phyloP scores from a whole-genome alignment of 2,113 vertebrate species.

The Acrocephalus kingi region DNA sequence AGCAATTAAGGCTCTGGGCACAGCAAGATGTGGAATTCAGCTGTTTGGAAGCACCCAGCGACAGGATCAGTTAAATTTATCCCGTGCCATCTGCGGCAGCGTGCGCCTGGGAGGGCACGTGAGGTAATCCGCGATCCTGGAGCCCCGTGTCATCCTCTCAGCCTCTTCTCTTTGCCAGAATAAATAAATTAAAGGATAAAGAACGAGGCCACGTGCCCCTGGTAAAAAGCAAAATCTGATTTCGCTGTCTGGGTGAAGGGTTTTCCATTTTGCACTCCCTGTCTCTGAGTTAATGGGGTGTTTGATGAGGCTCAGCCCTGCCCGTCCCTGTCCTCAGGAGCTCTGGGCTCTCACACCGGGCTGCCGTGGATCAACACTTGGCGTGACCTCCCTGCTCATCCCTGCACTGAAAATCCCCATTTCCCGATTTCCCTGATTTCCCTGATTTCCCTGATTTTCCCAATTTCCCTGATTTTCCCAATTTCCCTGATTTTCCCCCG shows the following conservation, averaged over 20 bases:
- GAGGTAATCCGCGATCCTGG: not conserved
- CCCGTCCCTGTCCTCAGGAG: not conserved
- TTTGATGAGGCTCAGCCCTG: not conserved
- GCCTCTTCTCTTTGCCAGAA: not conserved
- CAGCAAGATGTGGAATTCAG: not conserved
- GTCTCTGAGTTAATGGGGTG: not conserved
- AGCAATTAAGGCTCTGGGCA: not conserved
- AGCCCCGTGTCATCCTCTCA: not conserved
- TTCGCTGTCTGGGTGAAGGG: not conserved
- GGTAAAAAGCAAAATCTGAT: not conserved
- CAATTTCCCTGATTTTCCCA: too few relatives aligned
- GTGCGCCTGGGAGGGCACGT: not conserved
- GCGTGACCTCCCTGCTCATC: not conserved
- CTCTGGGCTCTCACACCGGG: not conserved
- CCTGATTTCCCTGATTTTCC: too few relatives aligned
- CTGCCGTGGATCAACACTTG: rapidly evolving
- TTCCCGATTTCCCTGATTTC: too few relatives aligned
- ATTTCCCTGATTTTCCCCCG: not conserved
- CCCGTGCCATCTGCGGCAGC: not conserved
- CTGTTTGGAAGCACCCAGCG: not conserved
- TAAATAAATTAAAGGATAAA: not conserved
- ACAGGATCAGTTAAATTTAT: not conserved
- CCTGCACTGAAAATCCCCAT: not conserved
- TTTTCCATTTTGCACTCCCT: not conserved
- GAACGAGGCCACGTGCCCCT: not conserved